Conservation (phyloP, 2,797 vertebrate genomes). For the Falco berigora region DNA sequence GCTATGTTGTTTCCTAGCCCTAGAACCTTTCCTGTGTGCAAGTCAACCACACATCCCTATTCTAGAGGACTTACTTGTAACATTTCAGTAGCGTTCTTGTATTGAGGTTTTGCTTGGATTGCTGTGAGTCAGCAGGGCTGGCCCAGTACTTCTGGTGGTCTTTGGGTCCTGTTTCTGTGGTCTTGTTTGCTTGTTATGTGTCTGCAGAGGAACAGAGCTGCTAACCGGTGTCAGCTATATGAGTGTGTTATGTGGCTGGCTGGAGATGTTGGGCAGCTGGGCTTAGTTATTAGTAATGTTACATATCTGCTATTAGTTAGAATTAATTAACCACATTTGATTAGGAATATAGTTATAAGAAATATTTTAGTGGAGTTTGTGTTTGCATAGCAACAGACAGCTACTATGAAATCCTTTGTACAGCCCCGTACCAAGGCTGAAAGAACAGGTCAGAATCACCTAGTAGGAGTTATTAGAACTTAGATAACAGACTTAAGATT, state of each 20-base stretch:
- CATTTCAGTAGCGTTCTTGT: not conserved
- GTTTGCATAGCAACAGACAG: too few relatives aligned
- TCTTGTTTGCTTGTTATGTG: not conserved
- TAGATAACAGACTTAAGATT: too few relatives aligned
- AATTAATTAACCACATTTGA: too few relatives aligned
- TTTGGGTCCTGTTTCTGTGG: not conserved
- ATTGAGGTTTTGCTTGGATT: not conserved
- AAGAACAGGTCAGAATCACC: too few relatives aligned
- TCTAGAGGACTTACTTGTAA: not conserved
- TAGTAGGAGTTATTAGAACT: too few relatives aligned
- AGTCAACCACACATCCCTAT: not conserved
- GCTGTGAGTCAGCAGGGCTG: not conserved
- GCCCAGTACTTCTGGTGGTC: not conserved
- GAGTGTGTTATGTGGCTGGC: not conserved
- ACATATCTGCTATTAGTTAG: too few relatives aligned
- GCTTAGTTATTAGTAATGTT: not conserved
- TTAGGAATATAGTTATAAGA: too few relatives aligned
- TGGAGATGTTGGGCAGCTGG: not conserved
- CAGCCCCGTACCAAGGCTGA: too few relatives aligned
- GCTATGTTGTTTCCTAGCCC: not conserved
- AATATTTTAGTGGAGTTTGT: too few relatives aligned
- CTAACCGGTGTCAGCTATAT: not conserved
- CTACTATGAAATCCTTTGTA: too few relatives aligned
- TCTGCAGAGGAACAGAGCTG: not conserved
- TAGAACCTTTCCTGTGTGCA: not conserved